Conservation (phyloP, 2,888 invertebrate species). For the Phaedon cochleariae region DNA sequence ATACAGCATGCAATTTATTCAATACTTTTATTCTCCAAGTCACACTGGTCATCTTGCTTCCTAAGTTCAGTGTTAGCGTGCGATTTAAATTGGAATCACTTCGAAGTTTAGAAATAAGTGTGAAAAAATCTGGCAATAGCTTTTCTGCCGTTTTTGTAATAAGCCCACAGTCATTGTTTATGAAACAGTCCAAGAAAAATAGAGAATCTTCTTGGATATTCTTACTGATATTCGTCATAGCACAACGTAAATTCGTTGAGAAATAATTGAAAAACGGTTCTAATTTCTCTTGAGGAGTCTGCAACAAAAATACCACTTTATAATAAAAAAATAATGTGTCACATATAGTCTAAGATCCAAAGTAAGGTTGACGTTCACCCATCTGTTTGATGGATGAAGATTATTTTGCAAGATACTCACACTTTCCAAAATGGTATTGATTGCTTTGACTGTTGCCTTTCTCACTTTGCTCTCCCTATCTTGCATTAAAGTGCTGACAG, state of each 20-base stretch:
- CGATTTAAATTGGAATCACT: constrained; percentile 72
- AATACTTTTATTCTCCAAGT: constrained; percentile 84
- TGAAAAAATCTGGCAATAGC: constrained; percentile 81
- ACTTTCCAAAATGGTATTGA: constrained; percentile 62
- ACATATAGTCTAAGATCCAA: too few species aligned
- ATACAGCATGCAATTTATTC: constrained; percentile 72
- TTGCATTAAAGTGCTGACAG: constrained; percentile 73
- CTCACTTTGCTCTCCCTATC: constrained; percentile 76
- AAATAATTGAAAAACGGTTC: constrained; percentile 80
- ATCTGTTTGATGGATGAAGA: too few species aligned
- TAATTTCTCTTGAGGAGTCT: constrained; percentile 65
- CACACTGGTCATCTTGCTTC: constrained; percentile 76
- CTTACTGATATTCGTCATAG: constrained; percentile 88
- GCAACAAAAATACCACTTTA: constrained; percentile 26
- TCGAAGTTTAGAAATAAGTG: constrained; percentile 82
- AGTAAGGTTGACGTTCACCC: too few species aligned
- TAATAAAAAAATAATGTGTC: background rate
- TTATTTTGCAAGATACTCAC: constrained; percentile 45
- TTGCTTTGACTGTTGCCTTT: constrained; percentile 66
- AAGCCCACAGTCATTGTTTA: constrained; percentile 72
- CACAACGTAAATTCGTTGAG: constrained; percentile 83
- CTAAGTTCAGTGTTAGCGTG: constrained; percentile 74
- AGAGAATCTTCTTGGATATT: constrained; percentile 86
- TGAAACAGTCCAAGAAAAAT: constrained; percentile 78
- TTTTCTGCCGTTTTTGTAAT: constrained; percentile 74